These are phyloP conservation scores for Scylla paramamosain DNA, from an alignment of 1,140 invertebrate genomes.

Conservation along the genomic window DNA sequence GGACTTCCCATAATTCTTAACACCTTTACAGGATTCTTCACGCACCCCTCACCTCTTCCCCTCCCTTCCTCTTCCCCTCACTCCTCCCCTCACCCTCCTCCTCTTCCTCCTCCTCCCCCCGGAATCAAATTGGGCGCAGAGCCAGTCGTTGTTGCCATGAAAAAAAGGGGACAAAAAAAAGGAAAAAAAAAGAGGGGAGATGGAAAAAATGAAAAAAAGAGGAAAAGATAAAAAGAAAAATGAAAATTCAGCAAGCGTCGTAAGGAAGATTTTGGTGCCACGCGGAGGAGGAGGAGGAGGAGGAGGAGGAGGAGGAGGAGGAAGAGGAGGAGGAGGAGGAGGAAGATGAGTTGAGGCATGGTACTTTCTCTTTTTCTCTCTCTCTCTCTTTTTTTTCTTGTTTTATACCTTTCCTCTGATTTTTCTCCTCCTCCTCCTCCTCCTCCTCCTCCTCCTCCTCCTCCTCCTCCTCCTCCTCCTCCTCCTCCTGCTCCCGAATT, in stretches of 20 bases:
- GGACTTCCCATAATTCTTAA: too few relatives aligned
- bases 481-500: background rate
- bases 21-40: background rate
- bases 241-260: background rate
- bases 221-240: background rate
- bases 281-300: background rate
- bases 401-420: too few relatives aligned
- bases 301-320: background rate
- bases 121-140: background rate
- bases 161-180: background rate
- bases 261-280: background rate
- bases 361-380: background rate
- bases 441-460: too few relatives aligned
- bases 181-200: background rate
- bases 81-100: background rate
- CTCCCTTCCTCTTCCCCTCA: background rate
- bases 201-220: background rate
- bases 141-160: background rate
- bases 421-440: too few relatives aligned
- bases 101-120: background rate
- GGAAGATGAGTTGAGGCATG: background rate
- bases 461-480: slow-evolving; percentile 17
- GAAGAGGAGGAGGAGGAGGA: background rate
- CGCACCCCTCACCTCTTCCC: background rate
- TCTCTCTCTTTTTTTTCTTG: too few relatives aligned